Evolutionary conservation across 2,797 vertebrate genomes (phyloP).

Genomic region (Sebastes kiyomatsui): DNA sequence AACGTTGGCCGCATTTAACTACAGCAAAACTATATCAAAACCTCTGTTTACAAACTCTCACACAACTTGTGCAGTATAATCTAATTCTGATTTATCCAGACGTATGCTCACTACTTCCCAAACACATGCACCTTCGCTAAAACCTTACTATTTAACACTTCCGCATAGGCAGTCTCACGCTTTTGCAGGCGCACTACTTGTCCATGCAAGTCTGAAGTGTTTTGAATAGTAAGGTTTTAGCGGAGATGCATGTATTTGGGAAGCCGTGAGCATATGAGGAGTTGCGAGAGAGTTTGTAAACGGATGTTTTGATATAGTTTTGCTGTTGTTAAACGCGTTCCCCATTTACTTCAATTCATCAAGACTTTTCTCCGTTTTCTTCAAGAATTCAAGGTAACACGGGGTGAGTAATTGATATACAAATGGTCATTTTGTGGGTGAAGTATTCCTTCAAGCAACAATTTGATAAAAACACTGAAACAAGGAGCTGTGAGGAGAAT

Average conservation of each 20-base stretch:
- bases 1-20: not conserved
- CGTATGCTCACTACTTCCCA: not conserved
- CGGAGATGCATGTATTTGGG: too few relatives aligned
- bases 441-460: not conserved
- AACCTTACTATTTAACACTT: too few relatives aligned
- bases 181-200: too few relatives aligned
- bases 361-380: not conserved
- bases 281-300: too few relatives aligned
- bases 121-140: not conserved
- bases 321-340: not conserved
- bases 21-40: not conserved
- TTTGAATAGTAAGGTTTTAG: too few relatives aligned
- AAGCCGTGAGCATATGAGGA: too few relatives aligned
- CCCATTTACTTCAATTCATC: not conserved
- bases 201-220: too few relatives aligned
- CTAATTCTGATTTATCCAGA: not conserved
- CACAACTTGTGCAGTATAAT: not conserved
- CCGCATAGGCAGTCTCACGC: too few relatives aligned
- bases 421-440: not conserved
- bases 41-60: not conserved
- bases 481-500: not conserved
- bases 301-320: not conserved
- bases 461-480: not conserved
- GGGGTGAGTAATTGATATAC: not conserved
- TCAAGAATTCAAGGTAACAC: not conserved